Conservation (phyloP, 2,888 invertebrate species). For the Cephonodes hylas region DNA sequence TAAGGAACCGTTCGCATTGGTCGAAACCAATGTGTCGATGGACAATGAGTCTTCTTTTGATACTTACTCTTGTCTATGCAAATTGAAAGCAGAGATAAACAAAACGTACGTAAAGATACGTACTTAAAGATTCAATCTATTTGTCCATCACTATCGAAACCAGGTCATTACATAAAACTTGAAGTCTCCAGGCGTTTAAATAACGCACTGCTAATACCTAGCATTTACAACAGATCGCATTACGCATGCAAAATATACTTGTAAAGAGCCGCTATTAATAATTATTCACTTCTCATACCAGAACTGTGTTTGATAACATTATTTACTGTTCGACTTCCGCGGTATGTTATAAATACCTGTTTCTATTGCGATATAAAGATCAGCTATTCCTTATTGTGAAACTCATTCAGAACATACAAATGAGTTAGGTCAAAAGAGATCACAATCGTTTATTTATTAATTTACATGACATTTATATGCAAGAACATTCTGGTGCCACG, state of each 20-base stretch:
- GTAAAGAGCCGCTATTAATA: constrained; percentile 37
- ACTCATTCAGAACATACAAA: not conserved
- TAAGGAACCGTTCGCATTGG: too few species aligned
- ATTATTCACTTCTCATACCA: constrained; percentile 34
- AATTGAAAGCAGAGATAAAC: too few species aligned
- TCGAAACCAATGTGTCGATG: too few species aligned
- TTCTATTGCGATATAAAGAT: not conserved
- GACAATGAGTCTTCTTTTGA: too few species aligned
- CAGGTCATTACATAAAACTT: not conserved
- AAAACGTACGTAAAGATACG: too few species aligned
- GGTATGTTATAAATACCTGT: constrained; percentile 16
- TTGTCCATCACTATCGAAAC: not conserved
- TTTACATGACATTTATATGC: too few species aligned
- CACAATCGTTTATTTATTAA: too few species aligned
- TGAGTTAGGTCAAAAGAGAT: not conserved
- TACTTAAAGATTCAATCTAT: not conserved
- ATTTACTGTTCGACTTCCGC: constrained; percentile 41
- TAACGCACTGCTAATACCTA: not conserved
- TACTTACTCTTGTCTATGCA: too few species aligned
- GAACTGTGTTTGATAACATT: constrained; percentile 36
- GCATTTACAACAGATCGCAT: constrained; percentile 22
- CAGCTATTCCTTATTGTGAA: not conserved
- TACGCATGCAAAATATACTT: constrained; percentile 45
- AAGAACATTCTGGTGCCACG: too few species aligned
- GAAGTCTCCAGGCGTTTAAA: not conserved